Base-by-base conservation (phyloP, 2,888 invertebrate species). In the Patella depressa region DNA sequence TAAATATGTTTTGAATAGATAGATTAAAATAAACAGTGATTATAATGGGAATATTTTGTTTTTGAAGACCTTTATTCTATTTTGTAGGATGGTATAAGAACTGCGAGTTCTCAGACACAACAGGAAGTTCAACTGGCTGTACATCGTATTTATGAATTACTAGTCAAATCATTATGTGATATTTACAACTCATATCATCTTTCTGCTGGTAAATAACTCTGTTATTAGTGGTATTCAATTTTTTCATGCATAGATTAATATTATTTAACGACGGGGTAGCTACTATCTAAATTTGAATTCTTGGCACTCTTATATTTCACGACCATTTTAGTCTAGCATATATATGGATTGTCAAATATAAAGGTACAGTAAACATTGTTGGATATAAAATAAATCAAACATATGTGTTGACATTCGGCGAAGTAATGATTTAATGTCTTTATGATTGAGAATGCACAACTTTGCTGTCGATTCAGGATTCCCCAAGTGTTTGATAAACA, bases 71-170 rank as follows among this genome's bases (percentile, higher is more conserved):
- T 45, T 45, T 45, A 9, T 45, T 45, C 73, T 71, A 17, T 54
- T 29, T 78, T 80, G 11, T 76, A 91, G 86, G 94, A 94, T 86
- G 93, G 93, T 24, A 93, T 94, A 53, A 92, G 93, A 82, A 92
- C 93, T 12, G 92, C 94, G 2, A 92, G 93, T 0, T 85, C 90
- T 5, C 86, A 91, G 78, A 90, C 93, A 2, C 93, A 94, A 87
- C 91, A 92, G 75, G 91, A 93, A 82, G 93, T 94, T 65, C 91
- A 93, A 73, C 85, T 89, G 34, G 91, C 93, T 17, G 93, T 94
- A 1, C 94, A 94, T 85, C 90, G 92, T 74, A 93, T 94, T 78
- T 93, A 93, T 84, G 92, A 92, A 72, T 88, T 93, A 57, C 88
- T 94, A 55, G 92, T 93, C 3, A 88, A 89, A n/a, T 93, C 93